A percentile compares a stretch with the other conserved stretches of the same genome.
Conservation (phyloP, 2,797 vertebrate genomes). For the Carapus acus region DNA sequence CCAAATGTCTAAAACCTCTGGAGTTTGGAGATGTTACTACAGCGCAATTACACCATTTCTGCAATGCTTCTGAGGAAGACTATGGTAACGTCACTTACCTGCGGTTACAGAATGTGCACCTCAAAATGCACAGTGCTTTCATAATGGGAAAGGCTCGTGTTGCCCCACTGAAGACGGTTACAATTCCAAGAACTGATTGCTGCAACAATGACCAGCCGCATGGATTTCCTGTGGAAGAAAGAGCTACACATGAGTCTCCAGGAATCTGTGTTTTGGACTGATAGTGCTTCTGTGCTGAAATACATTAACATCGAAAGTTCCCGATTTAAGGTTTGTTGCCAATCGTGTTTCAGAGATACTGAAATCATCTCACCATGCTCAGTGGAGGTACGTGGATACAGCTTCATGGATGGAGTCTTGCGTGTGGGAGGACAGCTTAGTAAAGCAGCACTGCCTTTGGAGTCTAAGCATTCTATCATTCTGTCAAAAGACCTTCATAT, state of each 20-base stretch:
- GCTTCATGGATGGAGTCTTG: neutral
- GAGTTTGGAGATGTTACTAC: constrained; percentile 6
- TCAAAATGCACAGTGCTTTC: constrained; percentile 11
- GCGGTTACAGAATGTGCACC: neutral
- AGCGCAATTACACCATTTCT: constrained; percentile 4
- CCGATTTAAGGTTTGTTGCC: constrained; percentile 12
- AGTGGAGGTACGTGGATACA: no score
- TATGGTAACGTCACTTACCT: constrained; percentile 2
- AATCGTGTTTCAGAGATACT: constrained; percentile 18
- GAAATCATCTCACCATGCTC: constrained; percentile 8
- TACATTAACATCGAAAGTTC: constrained; percentile 13
- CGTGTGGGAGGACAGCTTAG: neutral
- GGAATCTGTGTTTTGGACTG: constrained; percentile 26
- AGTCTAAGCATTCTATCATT: neutral
- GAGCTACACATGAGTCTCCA: constrained; percentile 23
- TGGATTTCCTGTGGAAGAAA: constrained; percentile 21
- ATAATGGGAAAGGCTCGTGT: constrained; percentile 21
- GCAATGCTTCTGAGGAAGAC: constrained; percentile 12
- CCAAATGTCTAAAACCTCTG: no score
- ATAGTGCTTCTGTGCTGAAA: constrained; percentile 21
- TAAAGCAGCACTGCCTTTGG: neutral
- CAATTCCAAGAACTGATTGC: constrained; percentile 19
- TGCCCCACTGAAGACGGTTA: constrained; percentile 2
- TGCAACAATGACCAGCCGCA: constrained; percentile 5
- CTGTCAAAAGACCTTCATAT: neutral